Conservation (phyloP, 2,888 invertebrate genomes). For the Eristalinus sepulchralis region DNA sequence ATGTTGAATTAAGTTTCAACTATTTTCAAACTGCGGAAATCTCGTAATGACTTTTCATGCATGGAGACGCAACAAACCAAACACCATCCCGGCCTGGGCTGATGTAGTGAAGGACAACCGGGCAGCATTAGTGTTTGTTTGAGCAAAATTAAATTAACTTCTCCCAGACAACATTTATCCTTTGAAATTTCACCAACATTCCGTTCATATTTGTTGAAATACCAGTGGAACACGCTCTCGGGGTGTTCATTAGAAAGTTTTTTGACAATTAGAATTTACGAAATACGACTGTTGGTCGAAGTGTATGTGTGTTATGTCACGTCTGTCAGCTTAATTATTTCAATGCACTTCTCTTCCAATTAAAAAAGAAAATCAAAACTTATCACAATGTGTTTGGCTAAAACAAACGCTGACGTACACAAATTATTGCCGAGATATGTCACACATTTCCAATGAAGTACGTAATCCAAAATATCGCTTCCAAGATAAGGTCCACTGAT, state of each 20-base stretch:
- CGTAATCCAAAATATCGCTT: no score
- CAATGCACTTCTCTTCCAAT: no score
- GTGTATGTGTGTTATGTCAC: not conserved
- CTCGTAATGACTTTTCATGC: not conserved
- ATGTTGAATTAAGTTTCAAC: not conserved
- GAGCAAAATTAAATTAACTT: not conserved
- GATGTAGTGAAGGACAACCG: not conserved
- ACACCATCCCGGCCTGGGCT: not conserved
- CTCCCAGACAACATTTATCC: not conserved
- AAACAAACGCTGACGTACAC: no score
- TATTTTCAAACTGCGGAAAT: not conserved
- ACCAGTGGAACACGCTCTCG: not conserved
- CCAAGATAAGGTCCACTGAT: no score
- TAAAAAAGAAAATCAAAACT: no score
- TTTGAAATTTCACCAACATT: not conserved
- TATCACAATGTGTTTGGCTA: no score
- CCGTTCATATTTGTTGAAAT: not conserved
- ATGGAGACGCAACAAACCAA: not conserved
- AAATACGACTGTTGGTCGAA: not conserved
- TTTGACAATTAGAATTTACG: not conserved
- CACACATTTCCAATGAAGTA: no score
- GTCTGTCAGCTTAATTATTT: no score
- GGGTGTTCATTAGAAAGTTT: not conserved
- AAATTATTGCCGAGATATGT: no score
- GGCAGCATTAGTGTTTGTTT: not conserved